Base-by-base conservation (phyloP, 2,888 invertebrate genomes). In the Aspidiotus destructor region DNA sequence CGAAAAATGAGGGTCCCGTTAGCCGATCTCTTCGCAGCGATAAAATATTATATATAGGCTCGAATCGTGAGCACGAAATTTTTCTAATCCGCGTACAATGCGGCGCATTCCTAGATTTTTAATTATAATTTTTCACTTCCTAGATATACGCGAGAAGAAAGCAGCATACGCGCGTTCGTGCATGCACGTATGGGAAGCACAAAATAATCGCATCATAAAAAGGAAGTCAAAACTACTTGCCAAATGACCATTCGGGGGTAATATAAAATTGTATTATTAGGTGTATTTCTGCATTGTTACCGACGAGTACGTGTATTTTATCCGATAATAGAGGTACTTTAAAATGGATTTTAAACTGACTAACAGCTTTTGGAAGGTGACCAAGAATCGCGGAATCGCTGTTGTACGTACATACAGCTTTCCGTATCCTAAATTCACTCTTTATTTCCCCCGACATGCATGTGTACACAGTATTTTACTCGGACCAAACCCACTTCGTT, bases 341-440 rank as follows among this genome's bases (percentile, higher is more conserved):
- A 48, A 40, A 62, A 62, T 53, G 62, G 62, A 62, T 62, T 53
- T 62, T 53, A 62, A 48, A 62, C 44, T 53, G 53, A 52, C 53
- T 62, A 62, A 62, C 62, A 62, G 62, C 62, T 62, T 62, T 62
- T 62, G 62, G 62, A 62, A 62, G 53, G 48, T 53, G 52, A 62
- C 62, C 62, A 62, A 62, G 53, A 52, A 40, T 41, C 53, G 17
- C 61, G 44, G 52, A 16, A 61, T 16, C 48, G 11, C 13, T 52
- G n/a, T 52, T 28, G 28, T 28, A 28, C 28, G 28, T 28, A 28
- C 28, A 28, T 28, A 28, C 28, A 28, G 28, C 28, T 28, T 28
- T 28, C 28, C 28, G 28, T 28, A 28, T 28, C 28, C 28, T 28
- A 28, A 28, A 28, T 28, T 28, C 28, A 28, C 28, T 28, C 28